Evolutionary conservation across 2,888 invertebrate genomes (phyloP).

Genomic region (Trachelus iudaicus): DNA sequence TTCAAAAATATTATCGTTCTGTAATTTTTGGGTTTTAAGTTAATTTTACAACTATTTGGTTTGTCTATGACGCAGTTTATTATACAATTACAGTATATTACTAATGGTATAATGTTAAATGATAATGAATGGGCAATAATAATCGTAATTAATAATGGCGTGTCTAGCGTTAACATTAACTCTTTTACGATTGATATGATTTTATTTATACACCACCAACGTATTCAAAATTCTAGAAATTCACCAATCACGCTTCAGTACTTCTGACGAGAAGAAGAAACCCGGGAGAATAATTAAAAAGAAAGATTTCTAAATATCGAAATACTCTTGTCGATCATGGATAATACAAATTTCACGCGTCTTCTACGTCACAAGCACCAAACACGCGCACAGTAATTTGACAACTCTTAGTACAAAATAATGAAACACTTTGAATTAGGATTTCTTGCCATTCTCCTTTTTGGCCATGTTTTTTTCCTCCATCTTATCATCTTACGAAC

Average conservation of each 20-base stretch:
- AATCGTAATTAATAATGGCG: slow-evolving; percentile 31
- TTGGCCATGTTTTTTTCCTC: slow-evolving; percentile 15
- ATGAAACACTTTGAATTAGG: slow-evolving; percentile 40
- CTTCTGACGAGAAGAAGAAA: background rate
- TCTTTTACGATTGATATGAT: slow-evolving; percentile 63
- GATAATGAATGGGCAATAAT: slow-evolving; percentile 40
- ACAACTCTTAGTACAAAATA: slow-evolving; percentile 53
- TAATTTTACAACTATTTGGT: background rate
- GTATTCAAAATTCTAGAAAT: slow-evolving; percentile 21
- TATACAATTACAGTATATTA: slow-evolving; percentile 64
- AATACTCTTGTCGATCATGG: background rate
- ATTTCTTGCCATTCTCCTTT: slow-evolving; percentile 20
- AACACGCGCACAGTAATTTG: background rate
- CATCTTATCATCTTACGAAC: slow-evolving; percentile 45
- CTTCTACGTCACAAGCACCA: background rate
- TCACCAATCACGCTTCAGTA: background rate
- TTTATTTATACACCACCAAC: slow-evolving; percentile 60
- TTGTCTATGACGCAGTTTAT: slow-evolving; percentile 61
- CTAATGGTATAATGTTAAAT: slow-evolving; percentile 61
- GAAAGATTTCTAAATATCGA: background rate
- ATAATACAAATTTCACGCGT: background rate
- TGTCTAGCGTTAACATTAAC: slow-evolving; percentile 57
- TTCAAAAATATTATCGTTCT: background rate
- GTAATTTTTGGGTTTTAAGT: background rate
- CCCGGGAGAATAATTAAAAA: background rate